Conservation (phyloP, 1,140 invertebrate genomes). For the Sycophila sp. region DNA sequence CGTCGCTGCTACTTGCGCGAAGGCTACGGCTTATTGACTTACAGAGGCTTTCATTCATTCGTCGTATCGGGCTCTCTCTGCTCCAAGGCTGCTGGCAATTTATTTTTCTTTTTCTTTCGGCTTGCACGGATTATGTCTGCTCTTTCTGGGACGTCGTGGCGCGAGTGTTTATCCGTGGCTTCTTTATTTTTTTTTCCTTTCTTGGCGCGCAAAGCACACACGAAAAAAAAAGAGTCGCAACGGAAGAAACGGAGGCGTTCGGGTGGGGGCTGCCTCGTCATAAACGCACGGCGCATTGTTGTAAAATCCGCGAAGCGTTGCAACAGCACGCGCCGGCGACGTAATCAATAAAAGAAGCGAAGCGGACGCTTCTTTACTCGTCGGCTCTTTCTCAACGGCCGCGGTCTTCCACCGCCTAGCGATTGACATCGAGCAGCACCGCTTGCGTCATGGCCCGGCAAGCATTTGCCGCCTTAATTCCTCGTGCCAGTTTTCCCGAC, state of each 20-base stretch:
- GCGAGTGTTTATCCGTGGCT: no score
- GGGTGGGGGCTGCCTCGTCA: no score
- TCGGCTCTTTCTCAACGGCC: not conserved
- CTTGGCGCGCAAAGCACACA: no score
- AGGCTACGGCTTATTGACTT: not conserved
- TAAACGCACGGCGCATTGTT: not conserved
- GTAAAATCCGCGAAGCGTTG: not conserved
- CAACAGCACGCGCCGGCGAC: slow-evolving; percentile 2
- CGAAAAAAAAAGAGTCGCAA: no score
- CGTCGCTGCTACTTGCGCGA: no score
- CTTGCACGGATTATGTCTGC: no score
- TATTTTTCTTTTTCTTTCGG: not conserved
- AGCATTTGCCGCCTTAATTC: no score
- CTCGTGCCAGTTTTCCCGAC: not conserved
- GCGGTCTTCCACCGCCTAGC: not conserved
- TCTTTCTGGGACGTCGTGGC: no score
- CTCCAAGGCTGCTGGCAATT: slow-evolving; percentile 1
- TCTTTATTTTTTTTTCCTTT: no score
- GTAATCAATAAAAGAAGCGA: slow-evolving; percentile 18
- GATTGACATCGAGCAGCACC: not conserved
- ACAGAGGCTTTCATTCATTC: not conserved
- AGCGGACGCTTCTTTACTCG: not conserved
- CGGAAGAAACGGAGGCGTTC: no score
- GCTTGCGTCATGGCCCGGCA: slow-evolving; percentile 16
- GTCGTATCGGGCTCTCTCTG: not conserved